Conservation (phyloP, 1,140 invertebrate genomes). For the Aphaenogaster ashmeadi region DNA sequence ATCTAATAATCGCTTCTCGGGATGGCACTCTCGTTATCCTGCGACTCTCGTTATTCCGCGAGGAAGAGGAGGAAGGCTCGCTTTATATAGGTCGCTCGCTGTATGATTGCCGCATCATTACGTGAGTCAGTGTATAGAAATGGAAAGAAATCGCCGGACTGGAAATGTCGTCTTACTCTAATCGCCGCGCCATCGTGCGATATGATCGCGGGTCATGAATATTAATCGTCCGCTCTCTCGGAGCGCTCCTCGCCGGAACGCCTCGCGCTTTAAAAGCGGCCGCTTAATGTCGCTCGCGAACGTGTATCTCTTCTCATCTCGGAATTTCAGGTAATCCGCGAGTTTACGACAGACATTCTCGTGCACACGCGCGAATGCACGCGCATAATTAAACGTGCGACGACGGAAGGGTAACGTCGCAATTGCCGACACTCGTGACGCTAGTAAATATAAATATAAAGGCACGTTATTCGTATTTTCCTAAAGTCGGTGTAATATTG, state of each 20-base stretch:
- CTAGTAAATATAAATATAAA: conserved; percentile 23
- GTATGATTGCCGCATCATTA: conserved; percentile 53
- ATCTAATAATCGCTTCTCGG: conserved; percentile 58
- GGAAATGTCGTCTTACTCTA: conserved; percentile 67
- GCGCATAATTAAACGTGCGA: conserved; percentile 54
- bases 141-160: conserved; percentile 66
- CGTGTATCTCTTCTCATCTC: conserved; percentile 39
- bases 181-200: conserved; percentile 50
- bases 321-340: conserved; percentile 56
- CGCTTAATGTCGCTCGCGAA: conserved; percentile 50
- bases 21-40: conserved; percentile 47
- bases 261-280: conserved; percentile 48
- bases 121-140: conserved; percentile 68
- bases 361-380: conserved; percentile 7
- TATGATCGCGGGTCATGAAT: conserved; percentile 68
- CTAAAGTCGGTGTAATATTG: conserved; percentile 16
- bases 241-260: conserved; percentile 39
- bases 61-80: background rate
- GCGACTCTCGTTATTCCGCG: conserved; percentile 41
- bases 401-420: conserved; percentile 3
- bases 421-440: conserved; percentile 3
- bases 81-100: conserved; percentile 57
- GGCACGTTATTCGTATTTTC: conserved; percentile 24
- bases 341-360: conserved; percentile 33
- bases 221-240: conserved; percentile 49